A percentile compares a stretch with the other conserved stretches of the same genome.
Conservation (phyloP, 2,797 vertebrate species). For the Amblyopsis hoosieri region DNA sequence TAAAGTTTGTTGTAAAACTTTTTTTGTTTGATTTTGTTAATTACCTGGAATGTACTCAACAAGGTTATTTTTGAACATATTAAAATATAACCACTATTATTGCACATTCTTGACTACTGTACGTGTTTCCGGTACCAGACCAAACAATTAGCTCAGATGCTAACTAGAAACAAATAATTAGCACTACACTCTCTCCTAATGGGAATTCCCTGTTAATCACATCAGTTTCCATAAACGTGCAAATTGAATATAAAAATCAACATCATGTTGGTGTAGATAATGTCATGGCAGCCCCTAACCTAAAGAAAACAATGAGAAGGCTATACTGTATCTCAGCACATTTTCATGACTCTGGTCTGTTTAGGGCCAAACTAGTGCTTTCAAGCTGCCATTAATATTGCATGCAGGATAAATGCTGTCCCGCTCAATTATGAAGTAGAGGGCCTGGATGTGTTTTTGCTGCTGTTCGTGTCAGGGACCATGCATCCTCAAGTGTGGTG, state of each 20-base stretch:
- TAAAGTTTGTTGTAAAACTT: neutral
- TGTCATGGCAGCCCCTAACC: neutral
- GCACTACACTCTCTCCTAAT: too few species aligned
- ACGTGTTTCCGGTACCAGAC: too few species aligned
- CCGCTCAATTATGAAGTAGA: conserved; percentile 56
- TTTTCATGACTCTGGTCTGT: conserved; percentile 42
- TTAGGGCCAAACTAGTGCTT: conserved; percentile 39
- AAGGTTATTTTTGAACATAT: neutral
- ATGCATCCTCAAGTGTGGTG: conserved; percentile 31
- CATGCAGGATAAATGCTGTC: conserved; percentile 56
- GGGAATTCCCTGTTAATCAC: too few species aligned
- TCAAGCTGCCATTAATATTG: conserved; percentile 62
- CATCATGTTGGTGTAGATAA: too few species aligned
- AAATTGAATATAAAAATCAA: too few species aligned
- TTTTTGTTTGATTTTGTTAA: neutral
- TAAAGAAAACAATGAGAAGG: neutral
- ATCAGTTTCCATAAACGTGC: too few species aligned
- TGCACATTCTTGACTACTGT: too few species aligned
- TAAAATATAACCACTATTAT: neutral
- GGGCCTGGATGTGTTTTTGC: conserved; percentile 43
- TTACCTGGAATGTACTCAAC: neutral
- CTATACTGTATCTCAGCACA: conserved; percentile 24
- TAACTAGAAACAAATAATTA: too few species aligned
- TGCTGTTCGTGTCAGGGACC: neutral
- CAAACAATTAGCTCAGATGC: too few species aligned